phyloP scores from a whole-genome alignment of 2,113 vertebrate genomes.

The Grammomys surdaster region DNA sequence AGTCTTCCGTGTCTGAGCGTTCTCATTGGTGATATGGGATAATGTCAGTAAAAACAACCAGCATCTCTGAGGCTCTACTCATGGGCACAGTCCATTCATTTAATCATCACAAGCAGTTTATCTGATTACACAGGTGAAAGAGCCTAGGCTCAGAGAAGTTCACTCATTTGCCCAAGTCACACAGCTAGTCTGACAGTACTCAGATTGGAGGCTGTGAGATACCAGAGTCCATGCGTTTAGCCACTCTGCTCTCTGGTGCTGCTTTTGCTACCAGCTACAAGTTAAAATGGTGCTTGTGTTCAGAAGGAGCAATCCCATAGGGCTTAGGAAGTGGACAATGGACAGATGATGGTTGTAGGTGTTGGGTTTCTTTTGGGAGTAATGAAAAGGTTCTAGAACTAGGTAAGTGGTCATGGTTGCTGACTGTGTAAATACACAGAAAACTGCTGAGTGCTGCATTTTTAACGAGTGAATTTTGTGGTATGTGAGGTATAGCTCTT shows the following conservation, averaged over 20 bases:
- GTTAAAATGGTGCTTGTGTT: constrained; percentile 29
- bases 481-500: neutral
- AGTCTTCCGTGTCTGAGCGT: neutral
- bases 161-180: neutral
- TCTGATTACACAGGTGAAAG: neutral
- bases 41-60: neutral
- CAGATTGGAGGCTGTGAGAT: rapidly evolving
- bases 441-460: neutral
- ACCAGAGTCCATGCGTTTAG: neutral
- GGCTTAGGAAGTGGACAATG: neutral
- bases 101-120: neutral
- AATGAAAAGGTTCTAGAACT: constrained; percentile 32
- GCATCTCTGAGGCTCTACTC: neutral
- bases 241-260: neutral
- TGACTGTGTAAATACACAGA: neutral
- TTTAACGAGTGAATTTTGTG: neutral
- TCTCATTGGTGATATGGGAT: neutral
- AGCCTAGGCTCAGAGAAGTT: neutral
- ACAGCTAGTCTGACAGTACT: neutral
- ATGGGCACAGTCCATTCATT: neutral
- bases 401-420: neutral
- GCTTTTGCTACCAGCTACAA: neutral
- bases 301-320: neutral
- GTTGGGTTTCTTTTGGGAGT: neutral
- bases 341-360: neutral